Base-by-base conservation (phyloP, 2,113 vertebrate species). In the Calidris pygmaea region DNA sequence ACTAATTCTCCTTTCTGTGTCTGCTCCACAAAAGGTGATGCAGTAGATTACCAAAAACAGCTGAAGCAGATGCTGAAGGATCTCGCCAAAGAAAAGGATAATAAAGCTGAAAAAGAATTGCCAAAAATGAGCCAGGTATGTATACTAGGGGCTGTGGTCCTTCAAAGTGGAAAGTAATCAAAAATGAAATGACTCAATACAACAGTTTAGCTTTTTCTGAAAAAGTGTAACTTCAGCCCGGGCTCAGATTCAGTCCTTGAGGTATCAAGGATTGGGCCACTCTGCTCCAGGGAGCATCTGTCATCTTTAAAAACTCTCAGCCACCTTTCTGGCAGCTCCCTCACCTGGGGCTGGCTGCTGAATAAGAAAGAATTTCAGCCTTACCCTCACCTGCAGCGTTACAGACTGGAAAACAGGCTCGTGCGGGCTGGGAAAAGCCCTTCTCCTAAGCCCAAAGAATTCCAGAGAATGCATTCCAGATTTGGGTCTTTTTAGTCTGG, bases 11-110 rank as follows among this genome's bases (percentile, higher is more conserved):
- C 12, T 70, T 76, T 76, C 78, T 68, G 88, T 56, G 68, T 94
- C 48, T 87, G 71, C 67, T 85, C 50, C 22, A 37, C 85, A 84
- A 84, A 95, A 96, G 98, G 95, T 56, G 98, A 99, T 80, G 97
- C 97, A 78, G 97, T 93, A 81, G 98, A 98, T 95, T 99, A 99
- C 91, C 99, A 99, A 96, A 98, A 99, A 96, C 99, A 99, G 85
- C 74, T 99, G 96, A 99, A 99, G 96, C 99, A 99, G 97, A 99
- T 99, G 99, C 97, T 99, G 87, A 98, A 98, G 97, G 99, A 99
- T 93, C 95, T 99, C 90, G 98, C 97, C 93, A 99, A 98, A 98
- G 98, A 98, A 85, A 99, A 99, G 85, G 98, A 99, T 82, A 98
- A 98, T 47, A 98, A 98, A 81, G 95, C 91, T 21, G 98, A 99